Base-by-base conservation (phyloP, 2,797 vertebrate species). In the Acipenser oxyrinchus region DNA sequence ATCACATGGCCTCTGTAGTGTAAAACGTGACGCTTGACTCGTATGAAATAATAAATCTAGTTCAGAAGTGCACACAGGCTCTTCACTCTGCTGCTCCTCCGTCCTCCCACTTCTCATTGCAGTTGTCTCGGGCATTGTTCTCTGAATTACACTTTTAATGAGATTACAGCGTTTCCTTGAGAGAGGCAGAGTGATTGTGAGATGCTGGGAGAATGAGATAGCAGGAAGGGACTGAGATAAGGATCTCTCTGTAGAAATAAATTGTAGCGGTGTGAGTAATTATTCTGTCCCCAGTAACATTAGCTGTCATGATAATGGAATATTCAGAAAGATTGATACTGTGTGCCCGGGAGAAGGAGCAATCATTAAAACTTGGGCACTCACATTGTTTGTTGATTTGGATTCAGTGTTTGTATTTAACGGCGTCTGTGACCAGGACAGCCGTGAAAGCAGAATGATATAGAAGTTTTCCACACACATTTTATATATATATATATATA, bases 61-160 rank as follows among this genome's bases (percentile, higher is more conserved):
- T 64, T 66, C 58, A 74, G 7, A 1, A 72, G 71, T 73, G 81
- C 70, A 66, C 18, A 58, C 67, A 71, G 57, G 68, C 76, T 62
- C 77, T 50, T 60, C 61, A 53, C 50, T 10, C 50, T 13, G 8
- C 55, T 58, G 53, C 7, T 12, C 67, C 68, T 78, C 15, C 73
- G 10, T 37, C 53, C 65, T 11, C 15, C 18, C 23, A 69, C 70
- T 83, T 79, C 71, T 82, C 49, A 55, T 68, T 77, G 75, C 77
- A 64, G 75, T 74, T 73, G 11, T 77, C 68, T 76, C 62, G 82
- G 76, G 83, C 80, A 81, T 91, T 89, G 84, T 93, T 84, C 87
- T 89, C 76, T 83, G 87, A 87, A 90, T 88, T 82, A 87, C 83
- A 80, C 82, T 84, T 87, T 80, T 93, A 92, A 91, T 91, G 89